phyloP scores from a whole-genome alignment of 2,888 invertebrate species.

The Tenthredo livida region DNA sequence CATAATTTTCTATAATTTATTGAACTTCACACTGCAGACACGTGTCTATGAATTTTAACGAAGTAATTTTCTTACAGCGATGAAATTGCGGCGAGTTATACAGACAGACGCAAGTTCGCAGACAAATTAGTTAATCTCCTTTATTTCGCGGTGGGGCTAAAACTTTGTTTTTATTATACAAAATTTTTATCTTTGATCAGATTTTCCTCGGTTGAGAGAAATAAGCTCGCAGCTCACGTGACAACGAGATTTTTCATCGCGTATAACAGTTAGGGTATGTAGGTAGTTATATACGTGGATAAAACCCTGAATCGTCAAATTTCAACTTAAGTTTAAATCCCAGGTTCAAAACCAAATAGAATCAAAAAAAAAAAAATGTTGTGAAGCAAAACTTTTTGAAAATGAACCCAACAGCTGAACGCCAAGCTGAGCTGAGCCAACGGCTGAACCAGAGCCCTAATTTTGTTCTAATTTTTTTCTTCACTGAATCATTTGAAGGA shows the following conservation, averaged over 20 bases:
- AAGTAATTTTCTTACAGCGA: not conserved
- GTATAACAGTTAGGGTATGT: not conserved
- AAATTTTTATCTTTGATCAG: constrained; percentile 26
- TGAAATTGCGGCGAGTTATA: not conserved
- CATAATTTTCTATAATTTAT: not conserved
- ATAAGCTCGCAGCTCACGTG: not conserved
- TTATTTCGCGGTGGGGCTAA: constrained; percentile 17
- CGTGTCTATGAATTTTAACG: not conserved
- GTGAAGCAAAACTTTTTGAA: not conserved
- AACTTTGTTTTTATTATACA: not conserved
- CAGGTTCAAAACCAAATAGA: not conserved
- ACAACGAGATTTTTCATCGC: not conserved
- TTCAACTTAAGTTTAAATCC: not conserved
- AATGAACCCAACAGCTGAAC: not conserved
- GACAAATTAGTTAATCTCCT: constrained; percentile 29
- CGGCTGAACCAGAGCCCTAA: not conserved
- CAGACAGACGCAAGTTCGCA: not conserved
- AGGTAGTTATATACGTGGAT: not conserved
- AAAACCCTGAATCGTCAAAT: not conserved
- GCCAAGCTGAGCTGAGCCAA: no score
- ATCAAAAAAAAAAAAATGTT: not conserved
- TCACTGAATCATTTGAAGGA: not conserved
- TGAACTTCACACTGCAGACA: not conserved
- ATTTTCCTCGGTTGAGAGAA: not conserved
- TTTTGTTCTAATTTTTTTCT: not conserved